phyloP scores from a whole-genome alignment of 1,140 invertebrate genomes.

The Adoxophyes honmai region DNA sequence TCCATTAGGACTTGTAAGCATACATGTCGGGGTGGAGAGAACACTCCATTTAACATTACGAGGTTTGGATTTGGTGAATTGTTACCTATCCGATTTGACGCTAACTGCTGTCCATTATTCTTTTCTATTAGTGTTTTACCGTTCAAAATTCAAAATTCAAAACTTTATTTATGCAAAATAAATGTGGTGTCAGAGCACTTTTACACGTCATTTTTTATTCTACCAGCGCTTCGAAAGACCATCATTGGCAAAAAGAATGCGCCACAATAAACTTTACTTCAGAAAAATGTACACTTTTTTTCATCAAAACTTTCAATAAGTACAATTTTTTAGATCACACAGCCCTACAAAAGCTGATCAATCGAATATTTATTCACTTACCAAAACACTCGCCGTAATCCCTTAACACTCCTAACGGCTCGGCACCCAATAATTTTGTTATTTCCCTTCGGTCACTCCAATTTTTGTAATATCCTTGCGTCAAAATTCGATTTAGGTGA shows the following conservation, averaged over 20 bases:
- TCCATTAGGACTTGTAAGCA: conserved; percentile 67
- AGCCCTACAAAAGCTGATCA: too few species aligned
- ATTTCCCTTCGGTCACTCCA: conserved; percentile 54
- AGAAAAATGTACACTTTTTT: too few species aligned
- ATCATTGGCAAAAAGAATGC: too few species aligned
- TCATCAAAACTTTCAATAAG: too few species aligned
- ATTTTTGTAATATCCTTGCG: conserved; percentile 54
- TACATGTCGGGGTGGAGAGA: conserved; percentile 62
- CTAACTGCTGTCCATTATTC: conserved; percentile 35
- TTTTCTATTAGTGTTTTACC: conserved; percentile 42
- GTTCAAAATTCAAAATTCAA: too few species aligned
- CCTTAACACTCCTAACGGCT: conserved; percentile 50
- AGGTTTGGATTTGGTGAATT: conserved; percentile 73
- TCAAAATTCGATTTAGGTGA: conserved; percentile 68
- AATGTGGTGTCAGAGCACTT: too few species aligned
- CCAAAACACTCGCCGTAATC: conserved; percentile 44
- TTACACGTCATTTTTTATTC: too few species aligned
- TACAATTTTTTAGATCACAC: too few species aligned
- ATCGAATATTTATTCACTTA: conserved; percentile 42
- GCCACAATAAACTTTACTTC: too few species aligned
- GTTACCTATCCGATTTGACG: conserved; percentile 55
- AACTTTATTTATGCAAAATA: too few species aligned
- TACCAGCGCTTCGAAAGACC: too few species aligned
- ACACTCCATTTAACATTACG: conserved; percentile 74
- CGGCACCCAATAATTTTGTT: conserved; percentile 54